Base-by-base conservation (phyloP, 2,797 vertebrate genomes). In the Eidolon dupreanum region DNA sequence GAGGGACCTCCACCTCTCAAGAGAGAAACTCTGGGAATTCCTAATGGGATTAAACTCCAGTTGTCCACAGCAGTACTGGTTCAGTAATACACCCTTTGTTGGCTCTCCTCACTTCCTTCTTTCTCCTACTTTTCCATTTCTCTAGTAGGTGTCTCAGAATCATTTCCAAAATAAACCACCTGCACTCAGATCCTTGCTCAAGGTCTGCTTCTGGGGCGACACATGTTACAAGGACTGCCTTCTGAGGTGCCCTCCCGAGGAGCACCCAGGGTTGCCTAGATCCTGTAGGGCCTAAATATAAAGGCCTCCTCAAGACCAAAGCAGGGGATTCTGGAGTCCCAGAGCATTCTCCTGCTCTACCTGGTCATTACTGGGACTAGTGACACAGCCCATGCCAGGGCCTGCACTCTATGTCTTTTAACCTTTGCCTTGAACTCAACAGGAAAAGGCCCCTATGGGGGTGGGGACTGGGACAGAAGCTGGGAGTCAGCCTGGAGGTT, bases 101-200 rank as follows among this genome's bases (percentile, higher is more conserved):
- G 51, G 38, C 28, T 61, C 33, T 51, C n/a, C 77, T n/a, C 26
- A 41, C 49, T 57, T 53, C 53, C 16, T 78, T 33, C 43, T 41
- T 31, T 75, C 38, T 73, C 41, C 68, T n/a, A 73, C 68, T n/a
- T 93, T 79, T 17, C 46, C 28, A n/a, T 26, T 46, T 93, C 33
- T 73, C 74, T 94, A 26, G 31, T 75, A 49, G n/a, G 46, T 36
- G 28, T 88, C 82, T 88, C 78, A 70, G 83, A 75, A 85, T 84
- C 55, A 81, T 51, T 91, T 94, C 66, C 26, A 75, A 79, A 90
- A 95, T 71, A 75, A 90, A 38, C 66, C 10, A 36, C n/a, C 41
- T 51, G 24, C 7, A 31, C 16, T 88, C 73, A 85, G 59, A 63
- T 31, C 46, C 31, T 49, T 36, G 33, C 15, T 81, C 31, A 71